Conservation (phyloP, 2,113 vertebrate species). For the Melanerpes formicivorus region DNA sequence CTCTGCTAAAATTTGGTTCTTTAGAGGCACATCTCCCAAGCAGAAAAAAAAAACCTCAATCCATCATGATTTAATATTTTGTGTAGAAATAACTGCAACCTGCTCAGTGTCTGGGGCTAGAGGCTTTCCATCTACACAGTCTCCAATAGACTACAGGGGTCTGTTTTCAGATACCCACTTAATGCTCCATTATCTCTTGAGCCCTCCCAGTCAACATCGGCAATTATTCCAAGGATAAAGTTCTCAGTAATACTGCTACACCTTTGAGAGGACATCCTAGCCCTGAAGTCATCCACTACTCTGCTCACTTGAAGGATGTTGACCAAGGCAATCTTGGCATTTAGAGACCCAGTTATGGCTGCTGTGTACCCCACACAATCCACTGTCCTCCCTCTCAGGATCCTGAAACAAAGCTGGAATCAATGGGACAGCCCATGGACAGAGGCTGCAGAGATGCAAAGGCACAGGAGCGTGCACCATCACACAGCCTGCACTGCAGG, state of each 20-base stretch:
- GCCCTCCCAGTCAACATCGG: neutral
- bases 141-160: neutral
- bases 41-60: neutral
- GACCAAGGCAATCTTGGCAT: neutral
- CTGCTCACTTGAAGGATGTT: neutral
- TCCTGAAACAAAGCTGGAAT: neutral
- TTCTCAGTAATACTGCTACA: neutral
- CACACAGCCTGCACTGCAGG: neutral
- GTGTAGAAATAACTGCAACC: neutral
- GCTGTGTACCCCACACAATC: neutral
- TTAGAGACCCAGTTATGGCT: neutral
- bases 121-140: neutral
- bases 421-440: accelerated
- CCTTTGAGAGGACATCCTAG: neutral
- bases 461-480: accelerated
- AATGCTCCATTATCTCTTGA: neutral
- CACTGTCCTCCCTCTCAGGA: neutral
- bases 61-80: neutral
- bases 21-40: neutral
- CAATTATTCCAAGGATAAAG: neutral
- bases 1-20: neutral
- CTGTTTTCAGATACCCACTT: neutral
- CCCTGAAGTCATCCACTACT: neutral
- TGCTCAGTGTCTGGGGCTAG: neutral
- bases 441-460: neutral